Base-by-base conservation (phyloP, 2,113 vertebrate species). In the Gymnorhina tibicen region DNA sequence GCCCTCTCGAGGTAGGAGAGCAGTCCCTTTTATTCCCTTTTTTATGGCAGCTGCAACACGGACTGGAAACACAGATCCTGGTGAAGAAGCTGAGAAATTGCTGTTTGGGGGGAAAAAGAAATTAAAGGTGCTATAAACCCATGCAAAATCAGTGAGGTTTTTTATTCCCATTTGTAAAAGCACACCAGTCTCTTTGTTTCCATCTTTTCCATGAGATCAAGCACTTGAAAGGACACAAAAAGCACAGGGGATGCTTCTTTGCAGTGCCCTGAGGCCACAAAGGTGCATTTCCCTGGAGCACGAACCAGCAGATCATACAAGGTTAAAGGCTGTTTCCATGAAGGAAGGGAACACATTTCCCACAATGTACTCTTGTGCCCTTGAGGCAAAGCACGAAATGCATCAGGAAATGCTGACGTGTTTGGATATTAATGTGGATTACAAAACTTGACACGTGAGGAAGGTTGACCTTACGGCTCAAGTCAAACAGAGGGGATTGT, bases 1-100 rank as follows among this genome's bases (percentile, higher is more conserved):
- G 97, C 96, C 97, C 96, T 88, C 97, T 93, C 67, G 96, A 97
- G 97, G 96, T 68, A 63, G 83, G 69, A 89, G 70, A 82, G 69
- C 89, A 66, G 56, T 24, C 10, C 8, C 1, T 42, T 91, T 74
- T 21, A 42, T 46, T 90, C 5, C 1, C 13, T 50, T 0, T 66
- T 68, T 72, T 35, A 16, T 0, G 1, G 75, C 72, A 50, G 63
- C 68, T 52, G 92, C 44, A 67, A 30, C 35, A 13, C 2, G 5
- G 28, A 15, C 35, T 78, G 86, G 60, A 52, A 74, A 59, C 46
- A 33, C 63, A 55, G 69, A 74, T 18, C 20, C 22, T 23, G 32
- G 20, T 18, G 70, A 77, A 56, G 39, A 47, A 70, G 46, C 30
- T 75, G 78, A 76, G 58, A 79, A 76, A 83, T 33, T 64, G 58